phyloP scores from a whole-genome alignment of 2,113 vertebrate genomes.

The Myiozetetes cayanensis region DNA sequence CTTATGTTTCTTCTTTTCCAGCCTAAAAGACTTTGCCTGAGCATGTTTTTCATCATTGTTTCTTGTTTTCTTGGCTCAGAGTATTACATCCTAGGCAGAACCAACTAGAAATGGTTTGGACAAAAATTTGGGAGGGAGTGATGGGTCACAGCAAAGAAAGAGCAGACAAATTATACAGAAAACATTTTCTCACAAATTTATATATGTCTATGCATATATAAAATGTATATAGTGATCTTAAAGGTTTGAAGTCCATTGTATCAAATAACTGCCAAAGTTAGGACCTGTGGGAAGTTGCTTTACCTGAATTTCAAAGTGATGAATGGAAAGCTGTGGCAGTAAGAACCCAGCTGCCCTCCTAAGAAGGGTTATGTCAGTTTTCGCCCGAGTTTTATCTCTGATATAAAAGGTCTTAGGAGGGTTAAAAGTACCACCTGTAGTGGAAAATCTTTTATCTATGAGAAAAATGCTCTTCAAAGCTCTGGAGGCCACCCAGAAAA shows the following conservation, averaged over 20 bases:
- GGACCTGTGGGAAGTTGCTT: background rate
- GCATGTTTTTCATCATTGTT: slow-evolving; percentile 33
- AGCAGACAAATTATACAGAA: background rate
- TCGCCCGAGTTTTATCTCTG: background rate
- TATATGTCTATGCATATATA: background rate
- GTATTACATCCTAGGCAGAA: background rate
- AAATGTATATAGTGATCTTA: background rate
- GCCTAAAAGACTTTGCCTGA: slow-evolving; percentile 39
- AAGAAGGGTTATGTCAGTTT: background rate
- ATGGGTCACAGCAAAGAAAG: slow-evolving; percentile 12
- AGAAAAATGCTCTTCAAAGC: background rate
- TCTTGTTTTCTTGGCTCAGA: slow-evolving; percentile 47
- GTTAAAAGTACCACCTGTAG: background rate
- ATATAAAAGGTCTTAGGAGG: background rate
- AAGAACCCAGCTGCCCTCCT: background rate
- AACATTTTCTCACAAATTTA: slow-evolving; percentile 21
- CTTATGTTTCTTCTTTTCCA: slow-evolving; percentile 19
- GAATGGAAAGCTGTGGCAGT: background rate
- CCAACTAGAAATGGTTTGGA: slow-evolving; percentile 18
- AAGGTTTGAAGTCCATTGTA: background rate
- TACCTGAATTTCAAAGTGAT: background rate
- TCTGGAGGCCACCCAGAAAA: background rate
- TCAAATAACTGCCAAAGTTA: background rate
- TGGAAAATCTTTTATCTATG: background rate
- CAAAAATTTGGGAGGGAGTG: background rate